Base-by-base conservation (phyloP, 1,140 invertebrate species). In the Dermatophagoides farinae region DNA sequence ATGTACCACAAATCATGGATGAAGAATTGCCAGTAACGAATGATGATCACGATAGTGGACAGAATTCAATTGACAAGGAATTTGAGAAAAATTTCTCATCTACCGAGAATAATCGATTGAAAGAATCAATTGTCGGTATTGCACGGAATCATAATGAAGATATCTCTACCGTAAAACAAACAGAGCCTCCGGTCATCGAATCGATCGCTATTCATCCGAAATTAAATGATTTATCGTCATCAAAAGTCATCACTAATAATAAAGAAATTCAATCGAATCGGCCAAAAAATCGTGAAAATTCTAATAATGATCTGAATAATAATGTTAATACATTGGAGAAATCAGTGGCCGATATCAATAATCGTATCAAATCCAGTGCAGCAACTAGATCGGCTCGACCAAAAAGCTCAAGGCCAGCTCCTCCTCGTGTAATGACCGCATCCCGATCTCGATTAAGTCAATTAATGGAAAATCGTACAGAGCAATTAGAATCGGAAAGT, bases 321-420 rank as follows among this genome's bases (percentile, higher is more conserved):
- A 20, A 20, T 20, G 20, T 50, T 20, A 14, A 14, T 11, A 2
- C 5, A 20, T 4, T 50, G 43, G 5, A 4, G 6, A 44, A n/a
- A n/a, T 44, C 43, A 20, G 8, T 31, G 31, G 31, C 8, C 31
- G 31, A 31, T 31, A 31, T 4, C 8, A 31, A 31, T 31, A 31
- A 31, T 31, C 31, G 31, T 31, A 31, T 31, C 2, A 31, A 44
- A 16, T 44, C 43, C 43, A 51, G 25, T 51, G 49, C 6, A 51
- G 1, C 49, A 12, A 51, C 6, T 16, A 23, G 49, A 22, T 31
- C 23, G 9, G 43, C 58, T 1, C 44, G 58, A 39, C 58, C 58
- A 37, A 60, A 44, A 20, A 49, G 44, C 38, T 50, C 46, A 6
- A 16, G 58, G 16, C 58, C 58, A 18, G 58, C 58, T 4, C 58